Evolutionary conservation across 2,113 vertebrate species (phyloP), one percentile per base, ranked within the genome.

Genomic region (Epinephelus fuscoguttatus): DNA sequence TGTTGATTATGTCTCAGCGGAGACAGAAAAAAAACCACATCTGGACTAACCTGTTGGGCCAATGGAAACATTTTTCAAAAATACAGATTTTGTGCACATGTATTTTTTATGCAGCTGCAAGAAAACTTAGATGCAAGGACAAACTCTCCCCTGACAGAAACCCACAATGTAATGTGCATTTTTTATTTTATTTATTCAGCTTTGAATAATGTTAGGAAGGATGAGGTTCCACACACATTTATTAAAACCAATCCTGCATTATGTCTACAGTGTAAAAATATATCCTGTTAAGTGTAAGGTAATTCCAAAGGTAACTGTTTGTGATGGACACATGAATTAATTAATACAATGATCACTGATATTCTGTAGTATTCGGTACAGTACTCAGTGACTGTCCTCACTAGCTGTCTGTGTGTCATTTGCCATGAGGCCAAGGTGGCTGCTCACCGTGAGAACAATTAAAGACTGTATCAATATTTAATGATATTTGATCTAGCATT

Each of bases 41-140:
- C 71, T 40, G 70, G 42, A 30, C 50, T 21, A 40, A 80, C 2
- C 12, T 56, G 33, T 56, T 45, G 23, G 52, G 25, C 52, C 64
- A 71, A 37, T 10, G 25, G 14, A 60, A 82, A 71, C 37, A 50
- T 21, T 40, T 78, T 74, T 30, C 1, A 59, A 66, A 42, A 84
- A 50, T 4, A 10, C 49, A 56, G 11, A 42, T 75, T 77, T 70
- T 30, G 21, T 25, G 25, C 25, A 67, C 61, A 37, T 37, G 18
- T 8, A 13, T 47, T 4, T 14, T 27, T 56, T 78, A 27, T 50
- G 9, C 9, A 45, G 67, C 67, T 70, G 18, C n/a, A 62, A 25
- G 66, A 42, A 79, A 62, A 55, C 18, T 4, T 27, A 12, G 5
- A 70, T 27, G 56, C 57, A 62, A 30, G 74, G 10, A 60, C 13